phyloP scores from a whole-genome alignment of 2,797 vertebrate species.

The Pelochelys cantorii region DNA sequence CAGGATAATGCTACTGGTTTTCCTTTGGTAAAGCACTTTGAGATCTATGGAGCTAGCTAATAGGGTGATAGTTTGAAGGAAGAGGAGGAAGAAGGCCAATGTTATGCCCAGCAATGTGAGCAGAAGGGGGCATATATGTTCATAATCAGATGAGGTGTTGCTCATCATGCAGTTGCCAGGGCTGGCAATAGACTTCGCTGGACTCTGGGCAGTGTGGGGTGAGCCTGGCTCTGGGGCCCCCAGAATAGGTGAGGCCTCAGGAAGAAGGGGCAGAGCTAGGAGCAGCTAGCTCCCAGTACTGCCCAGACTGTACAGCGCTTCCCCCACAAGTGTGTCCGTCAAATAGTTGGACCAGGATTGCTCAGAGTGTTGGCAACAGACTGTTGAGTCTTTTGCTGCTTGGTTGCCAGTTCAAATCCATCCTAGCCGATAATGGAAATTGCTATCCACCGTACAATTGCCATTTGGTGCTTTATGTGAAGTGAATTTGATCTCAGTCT shows the following conservation, averaged over 20 bases:
- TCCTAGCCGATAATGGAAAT: not conserved
- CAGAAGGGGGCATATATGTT: not conserved
- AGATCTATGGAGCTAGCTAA: not conserved
- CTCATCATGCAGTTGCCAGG: not conserved
- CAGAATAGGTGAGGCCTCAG: too few species aligned
- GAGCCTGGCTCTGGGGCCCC: too few species aligned
- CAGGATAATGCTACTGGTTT: not conserved
- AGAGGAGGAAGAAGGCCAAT: not conserved
- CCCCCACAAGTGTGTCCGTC: not conserved
- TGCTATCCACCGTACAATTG: rapidly evolving
- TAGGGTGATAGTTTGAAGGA: not conserved
- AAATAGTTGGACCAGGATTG: not conserved
- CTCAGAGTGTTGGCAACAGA: not conserved
- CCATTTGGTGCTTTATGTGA: not conserved
- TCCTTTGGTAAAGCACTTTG: not conserved
- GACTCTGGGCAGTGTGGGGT: too few species aligned
- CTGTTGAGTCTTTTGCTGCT: not conserved
- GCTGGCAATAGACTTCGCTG: too few species aligned
- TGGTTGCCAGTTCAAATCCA: not conserved
- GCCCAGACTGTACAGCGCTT: too few species aligned
- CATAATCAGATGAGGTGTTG: not conserved
- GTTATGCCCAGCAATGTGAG: not conserved
- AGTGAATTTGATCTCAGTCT: not conserved
- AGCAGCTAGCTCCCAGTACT: too few species aligned
- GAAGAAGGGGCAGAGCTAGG: too few species aligned